Conservation (phyloP, 2,797 vertebrate genomes). For the Hipposideros larvatus region DNA sequence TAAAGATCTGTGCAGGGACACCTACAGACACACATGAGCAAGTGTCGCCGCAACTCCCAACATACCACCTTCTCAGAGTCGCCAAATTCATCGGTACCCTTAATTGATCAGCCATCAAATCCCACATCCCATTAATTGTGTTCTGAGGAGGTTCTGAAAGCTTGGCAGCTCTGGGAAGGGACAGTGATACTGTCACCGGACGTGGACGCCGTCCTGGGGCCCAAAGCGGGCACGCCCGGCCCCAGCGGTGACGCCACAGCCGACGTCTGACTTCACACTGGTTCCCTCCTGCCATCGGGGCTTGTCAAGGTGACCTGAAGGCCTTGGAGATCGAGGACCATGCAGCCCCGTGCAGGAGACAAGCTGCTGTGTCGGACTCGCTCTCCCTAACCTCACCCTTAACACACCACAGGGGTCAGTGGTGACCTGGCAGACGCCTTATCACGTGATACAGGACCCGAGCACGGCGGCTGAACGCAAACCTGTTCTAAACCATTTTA, state of each 20-base stretch:
- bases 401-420: fast-evolving
- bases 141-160: constrained; percentile 60
- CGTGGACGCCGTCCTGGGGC: not conserved
- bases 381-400: not conserved
- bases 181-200: not conserved
- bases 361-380: fast-evolving
- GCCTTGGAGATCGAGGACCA: not conserved
- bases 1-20: not conserved
- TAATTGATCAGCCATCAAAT: constrained; percentile 59
- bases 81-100: constrained; percentile 15
- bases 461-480: not conserved
- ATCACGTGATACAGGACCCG: not conserved
- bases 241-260: not conserved
- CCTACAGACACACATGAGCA: not conserved
- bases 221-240: not conserved
- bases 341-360: fast-evolving
- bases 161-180: not conserved
- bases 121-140: constrained; percentile 42
- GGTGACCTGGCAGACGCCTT: not conserved
- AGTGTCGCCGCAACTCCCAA: not conserved
- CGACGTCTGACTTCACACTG: constrained; percentile 4
- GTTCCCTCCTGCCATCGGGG: not conserved
- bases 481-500: not conserved
- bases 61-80: not conserved
- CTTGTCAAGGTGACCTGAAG: not conserved